Evolutionary conservation across 2,113 vertebrate species (phyloP).

Genomic region (Arothron firmamentum): DNA sequence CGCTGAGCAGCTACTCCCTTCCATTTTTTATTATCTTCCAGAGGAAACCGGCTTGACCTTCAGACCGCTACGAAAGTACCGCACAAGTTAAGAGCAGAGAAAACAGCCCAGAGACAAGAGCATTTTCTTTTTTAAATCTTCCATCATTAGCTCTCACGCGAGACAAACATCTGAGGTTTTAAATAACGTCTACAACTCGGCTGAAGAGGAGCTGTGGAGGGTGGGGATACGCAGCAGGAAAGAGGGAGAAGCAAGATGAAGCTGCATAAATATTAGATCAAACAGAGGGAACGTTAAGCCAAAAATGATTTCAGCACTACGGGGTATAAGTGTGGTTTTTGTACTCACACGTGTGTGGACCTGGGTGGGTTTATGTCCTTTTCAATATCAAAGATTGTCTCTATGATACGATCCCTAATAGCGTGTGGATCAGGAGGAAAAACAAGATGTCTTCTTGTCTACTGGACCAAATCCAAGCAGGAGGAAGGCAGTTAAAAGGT

Average conservation of each 20-base stretch:
- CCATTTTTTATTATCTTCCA: not conserved
- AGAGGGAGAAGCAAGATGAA: slow-evolving; percentile 15
- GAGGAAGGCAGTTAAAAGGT: slow-evolving; percentile 9
- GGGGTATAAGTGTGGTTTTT: not conserved
- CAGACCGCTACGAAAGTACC: not conserved
- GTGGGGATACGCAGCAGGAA: slow-evolving; percentile 17
- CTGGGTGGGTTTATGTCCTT: not conserved
- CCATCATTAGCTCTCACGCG: slow-evolving; percentile 20
- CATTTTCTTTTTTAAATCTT: slow-evolving; percentile 11
- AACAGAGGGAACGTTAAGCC: slow-evolving; percentile 35
- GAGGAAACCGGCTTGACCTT: not conserved
- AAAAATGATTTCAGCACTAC: slow-evolving; percentile 29
- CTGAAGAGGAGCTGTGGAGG: slow-evolving; percentile 29
- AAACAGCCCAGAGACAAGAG: slow-evolving; percentile 22
- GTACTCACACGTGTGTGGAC: slow-evolving; percentile 4
- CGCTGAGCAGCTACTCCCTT: slow-evolving; percentile 1
- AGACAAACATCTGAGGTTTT: slow-evolving; percentile 40
- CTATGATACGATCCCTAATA: not conserved
- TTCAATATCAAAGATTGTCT: slow-evolving; percentile 29
- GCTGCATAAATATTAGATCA: slow-evolving; percentile 71
- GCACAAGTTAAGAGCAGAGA: not conserved
- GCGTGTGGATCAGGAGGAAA: slow-evolving; percentile 20
- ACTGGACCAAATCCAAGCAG: slow-evolving; percentile 5
- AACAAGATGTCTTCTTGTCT: slow-evolving; percentile 28
- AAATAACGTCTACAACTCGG: slow-evolving; percentile 25